Evolutionary conservation across 2,888 invertebrate species (phyloP).

Genomic region (Xanthorhoe designata): DNA sequence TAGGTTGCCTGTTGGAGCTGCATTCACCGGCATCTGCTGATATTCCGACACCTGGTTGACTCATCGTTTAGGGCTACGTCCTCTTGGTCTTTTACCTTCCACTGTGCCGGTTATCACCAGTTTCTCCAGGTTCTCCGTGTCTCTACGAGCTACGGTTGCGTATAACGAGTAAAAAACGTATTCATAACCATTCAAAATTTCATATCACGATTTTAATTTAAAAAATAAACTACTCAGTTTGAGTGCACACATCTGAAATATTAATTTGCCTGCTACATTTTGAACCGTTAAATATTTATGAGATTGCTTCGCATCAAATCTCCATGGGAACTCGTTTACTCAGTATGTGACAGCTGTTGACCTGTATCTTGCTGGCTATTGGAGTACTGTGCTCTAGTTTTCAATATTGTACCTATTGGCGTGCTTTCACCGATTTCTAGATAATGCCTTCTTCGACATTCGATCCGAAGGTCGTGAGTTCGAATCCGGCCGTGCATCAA

Average conservation of each 20-base stretch:
- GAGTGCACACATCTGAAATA: slow-evolving; percentile 38
- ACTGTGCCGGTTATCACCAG: too few relatives aligned
- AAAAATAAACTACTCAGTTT: slow-evolving; percentile 39
- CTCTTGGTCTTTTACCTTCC: too few relatives aligned
- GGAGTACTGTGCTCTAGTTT: slow-evolving; percentile 5
- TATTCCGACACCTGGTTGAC: too few relatives aligned
- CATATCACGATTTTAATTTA: slow-evolving; percentile 4
- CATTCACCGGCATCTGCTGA: too few relatives aligned
- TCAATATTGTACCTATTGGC: background rate
- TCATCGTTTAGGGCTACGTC: too few relatives aligned
- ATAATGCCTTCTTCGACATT: too few relatives aligned
- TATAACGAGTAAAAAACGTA: background rate
- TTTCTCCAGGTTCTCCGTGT: too few relatives aligned
- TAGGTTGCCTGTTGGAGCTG: too few relatives aligned
- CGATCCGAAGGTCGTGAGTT: too few relatives aligned
- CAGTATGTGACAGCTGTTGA: slow-evolving; percentile 43
- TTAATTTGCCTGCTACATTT: slow-evolving; percentile 38
- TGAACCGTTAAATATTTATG: slow-evolving; percentile 44
- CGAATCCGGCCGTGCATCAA: too few relatives aligned
- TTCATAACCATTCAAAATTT: slow-evolving; percentile 3
- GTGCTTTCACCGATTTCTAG: too few relatives aligned
- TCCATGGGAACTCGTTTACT: slow-evolving; percentile 41
- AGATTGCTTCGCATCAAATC: slow-evolving; percentile 36
- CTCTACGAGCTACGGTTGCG: too few relatives aligned
- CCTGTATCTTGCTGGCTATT: slow-evolving; percentile 35